phyloP scores from a whole-genome alignment of 2,797 vertebrate genomes.

The Natrix natrix region DNA sequence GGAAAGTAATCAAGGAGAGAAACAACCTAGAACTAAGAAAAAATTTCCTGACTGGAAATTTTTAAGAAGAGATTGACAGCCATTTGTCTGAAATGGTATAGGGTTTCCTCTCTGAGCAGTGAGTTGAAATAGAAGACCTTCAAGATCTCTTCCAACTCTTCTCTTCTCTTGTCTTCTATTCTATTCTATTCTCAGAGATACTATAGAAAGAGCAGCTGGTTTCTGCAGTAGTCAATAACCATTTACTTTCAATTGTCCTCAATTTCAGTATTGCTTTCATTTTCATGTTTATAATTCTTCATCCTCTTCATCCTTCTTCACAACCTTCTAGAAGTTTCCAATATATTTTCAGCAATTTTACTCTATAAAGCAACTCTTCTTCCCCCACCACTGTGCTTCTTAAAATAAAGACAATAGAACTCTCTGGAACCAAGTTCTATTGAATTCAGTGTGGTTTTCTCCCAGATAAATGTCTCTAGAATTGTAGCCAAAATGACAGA shows the following conservation, averaged over 20 bases:
- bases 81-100: neutral
- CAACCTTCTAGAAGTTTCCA: neutral
- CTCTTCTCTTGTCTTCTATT: too few species aligned
- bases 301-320: neutral
- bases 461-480: neutral
- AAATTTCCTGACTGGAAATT: too few species aligned
- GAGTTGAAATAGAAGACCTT: too few species aligned
- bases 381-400: neutral
- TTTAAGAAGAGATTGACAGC: too few species aligned
- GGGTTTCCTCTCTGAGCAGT: too few species aligned
- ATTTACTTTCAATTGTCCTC: neutral
- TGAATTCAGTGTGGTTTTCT: neutral
- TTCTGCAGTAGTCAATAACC: neutral
- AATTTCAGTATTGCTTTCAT: neutral
- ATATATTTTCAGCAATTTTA: neutral
- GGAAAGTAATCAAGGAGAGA: too few species aligned
- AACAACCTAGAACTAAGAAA: too few species aligned
- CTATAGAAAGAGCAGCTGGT: neutral
- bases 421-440: neutral
- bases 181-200: neutral
- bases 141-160: too few species aligned
- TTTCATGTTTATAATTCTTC: neutral
- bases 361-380: neutral
- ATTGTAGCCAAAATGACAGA: neutral
- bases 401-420: neutral